phyloP scores from a whole-genome alignment of 1,140 invertebrate species.

The Drosophila bifasciata region DNA sequence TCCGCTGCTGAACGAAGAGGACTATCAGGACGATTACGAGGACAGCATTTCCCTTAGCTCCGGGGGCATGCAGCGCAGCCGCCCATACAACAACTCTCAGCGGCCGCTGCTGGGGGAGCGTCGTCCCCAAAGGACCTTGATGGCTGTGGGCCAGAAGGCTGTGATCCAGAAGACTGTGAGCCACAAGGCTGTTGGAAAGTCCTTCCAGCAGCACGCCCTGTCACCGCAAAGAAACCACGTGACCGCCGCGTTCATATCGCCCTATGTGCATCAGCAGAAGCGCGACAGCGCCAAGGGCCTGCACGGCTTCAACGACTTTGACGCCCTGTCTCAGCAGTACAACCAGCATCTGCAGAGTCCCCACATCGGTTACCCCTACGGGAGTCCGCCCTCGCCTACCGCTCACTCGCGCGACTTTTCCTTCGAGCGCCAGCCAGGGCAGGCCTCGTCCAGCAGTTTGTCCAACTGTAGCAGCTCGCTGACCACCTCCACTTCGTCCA shows the following conservation, averaged over 20 bases:
- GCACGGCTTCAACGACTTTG: slow-evolving; percentile 81
- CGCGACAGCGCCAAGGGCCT: slow-evolving; percentile 75
- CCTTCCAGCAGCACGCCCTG: slow-evolving; percentile 15
- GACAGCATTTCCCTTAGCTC: slow-evolving; percentile 66
- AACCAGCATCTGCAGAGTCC: slow-evolving; percentile 74
- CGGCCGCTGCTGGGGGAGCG: slow-evolving; percentile 71
- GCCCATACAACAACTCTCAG: slow-evolving; percentile 76
- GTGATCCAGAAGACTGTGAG: no score
- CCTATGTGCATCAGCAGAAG: slow-evolving; percentile 77
- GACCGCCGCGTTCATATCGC: slow-evolving; percentile 55
- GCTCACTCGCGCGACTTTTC: slow-evolving; percentile 65
- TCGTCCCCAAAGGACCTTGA: slow-evolving; percentile 45
- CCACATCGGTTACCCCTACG: slow-evolving; percentile 78
- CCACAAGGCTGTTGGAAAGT: slow-evolving; percentile 8
- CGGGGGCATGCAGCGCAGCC: slow-evolving; percentile 69
- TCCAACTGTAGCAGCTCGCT: slow-evolving; percentile 58
- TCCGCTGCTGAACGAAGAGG: slow-evolving; percentile 36
- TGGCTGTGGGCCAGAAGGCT: slow-evolving; percentile 38
- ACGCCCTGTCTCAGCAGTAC: slow-evolving; percentile 76
- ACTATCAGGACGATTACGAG: slow-evolving; percentile 65
- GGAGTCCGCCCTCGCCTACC: slow-evolving; percentile 77
- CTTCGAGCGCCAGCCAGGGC: slow-evolving; percentile 40
- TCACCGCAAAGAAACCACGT: slow-evolving; percentile 10
- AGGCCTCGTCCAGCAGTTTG: slow-evolving; percentile 38
- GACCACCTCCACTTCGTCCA: slow-evolving; percentile 40